Evolutionary conservation across 2,888 invertebrate species (phyloP).

Genomic region (Sisyra terminalis): DNA sequence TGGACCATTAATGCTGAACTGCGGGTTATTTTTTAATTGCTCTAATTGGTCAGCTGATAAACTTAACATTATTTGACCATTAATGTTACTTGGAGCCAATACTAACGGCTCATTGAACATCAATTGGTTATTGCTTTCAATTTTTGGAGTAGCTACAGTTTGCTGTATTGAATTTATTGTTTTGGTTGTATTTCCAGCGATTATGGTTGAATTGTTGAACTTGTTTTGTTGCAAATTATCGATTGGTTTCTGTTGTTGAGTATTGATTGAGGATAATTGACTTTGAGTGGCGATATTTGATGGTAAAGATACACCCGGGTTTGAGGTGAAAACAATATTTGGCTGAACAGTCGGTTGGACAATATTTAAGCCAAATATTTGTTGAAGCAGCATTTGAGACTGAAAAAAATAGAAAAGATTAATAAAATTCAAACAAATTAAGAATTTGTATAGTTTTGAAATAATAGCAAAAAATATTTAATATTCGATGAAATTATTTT

Average conservation of each 20-base stretch:
- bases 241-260: constrained; percentile 11
- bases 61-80: constrained; percentile 15
- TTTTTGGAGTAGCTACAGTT: constrained; percentile 18
- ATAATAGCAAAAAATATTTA: no score
- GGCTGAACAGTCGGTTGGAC: constrained; percentile 26
- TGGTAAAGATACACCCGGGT: constrained; percentile 19
- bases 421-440: no score
- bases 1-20: constrained; percentile 27
- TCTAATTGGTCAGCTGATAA: constrained; percentile 27
- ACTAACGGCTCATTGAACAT: constrained; percentile 7
- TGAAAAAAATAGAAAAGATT: constrained; percentile 15
- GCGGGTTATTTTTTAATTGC: constrained; percentile 26
- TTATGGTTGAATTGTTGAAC: background rate
- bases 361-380: constrained; percentile 25
- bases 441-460: no score
- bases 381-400: constrained; percentile 26
- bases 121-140: background rate
- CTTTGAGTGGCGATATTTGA: constrained; percentile 6
- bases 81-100: constrained; percentile 6
- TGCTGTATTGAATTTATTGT: background rate
- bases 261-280: background rate
- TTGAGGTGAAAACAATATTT: constrained; percentile 24
- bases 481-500: no score
- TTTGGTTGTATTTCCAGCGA: background rate
- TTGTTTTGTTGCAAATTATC: constrained; percentile 15